phyloP scores from a whole-genome alignment of 1,140 invertebrate species.

The Aphelinus certus region DNA sequence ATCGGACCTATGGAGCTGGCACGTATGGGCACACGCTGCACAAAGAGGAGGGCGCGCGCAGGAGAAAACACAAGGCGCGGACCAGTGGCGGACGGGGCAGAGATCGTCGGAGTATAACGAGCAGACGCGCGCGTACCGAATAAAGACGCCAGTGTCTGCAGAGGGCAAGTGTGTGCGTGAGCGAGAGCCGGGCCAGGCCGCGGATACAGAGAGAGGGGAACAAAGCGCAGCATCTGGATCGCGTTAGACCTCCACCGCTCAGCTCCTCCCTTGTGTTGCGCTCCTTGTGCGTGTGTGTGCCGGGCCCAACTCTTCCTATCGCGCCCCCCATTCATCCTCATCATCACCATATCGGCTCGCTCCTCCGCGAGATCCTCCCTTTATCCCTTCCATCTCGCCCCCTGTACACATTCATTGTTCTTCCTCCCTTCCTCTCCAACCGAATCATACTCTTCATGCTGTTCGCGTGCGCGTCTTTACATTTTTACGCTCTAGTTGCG shows the following conservation, averaged over 20 bases:
- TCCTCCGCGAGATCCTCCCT: constrained; percentile 33
- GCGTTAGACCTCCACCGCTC: constrained; percentile 56
- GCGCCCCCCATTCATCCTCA: constrained; percentile 30
- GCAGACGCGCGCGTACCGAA: not conserved
- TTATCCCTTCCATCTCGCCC: constrained; percentile 27
- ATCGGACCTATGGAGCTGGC: too few relatives aligned
- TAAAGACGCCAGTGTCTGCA: not conserved
- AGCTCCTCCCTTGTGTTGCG: constrained; percentile 1
- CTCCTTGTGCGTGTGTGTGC: not conserved
- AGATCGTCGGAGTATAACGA: not conserved
- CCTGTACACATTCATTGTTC: too few relatives aligned
- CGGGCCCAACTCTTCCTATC: constrained; percentile 26
- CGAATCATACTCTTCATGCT: too few relatives aligned
- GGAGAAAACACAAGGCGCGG: too few relatives aligned
- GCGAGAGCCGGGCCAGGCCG: constrained; percentile 27
- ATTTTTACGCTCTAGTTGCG: too few relatives aligned
- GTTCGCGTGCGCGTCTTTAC: too few relatives aligned
- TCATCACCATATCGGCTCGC: not conserved
- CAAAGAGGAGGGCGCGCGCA: too few relatives aligned
- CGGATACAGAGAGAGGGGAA: constrained; percentile 54
- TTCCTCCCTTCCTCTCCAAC: too few relatives aligned
- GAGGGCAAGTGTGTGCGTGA: constrained; percentile 15
- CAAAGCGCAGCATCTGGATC: constrained; percentile 64
- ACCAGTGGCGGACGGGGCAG: constrained; percentile 23
- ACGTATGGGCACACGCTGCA: too few relatives aligned